Base-by-base conservation (phyloP, 2,797 vertebrate genomes). In the Pipistrellus nathusii region DNA sequence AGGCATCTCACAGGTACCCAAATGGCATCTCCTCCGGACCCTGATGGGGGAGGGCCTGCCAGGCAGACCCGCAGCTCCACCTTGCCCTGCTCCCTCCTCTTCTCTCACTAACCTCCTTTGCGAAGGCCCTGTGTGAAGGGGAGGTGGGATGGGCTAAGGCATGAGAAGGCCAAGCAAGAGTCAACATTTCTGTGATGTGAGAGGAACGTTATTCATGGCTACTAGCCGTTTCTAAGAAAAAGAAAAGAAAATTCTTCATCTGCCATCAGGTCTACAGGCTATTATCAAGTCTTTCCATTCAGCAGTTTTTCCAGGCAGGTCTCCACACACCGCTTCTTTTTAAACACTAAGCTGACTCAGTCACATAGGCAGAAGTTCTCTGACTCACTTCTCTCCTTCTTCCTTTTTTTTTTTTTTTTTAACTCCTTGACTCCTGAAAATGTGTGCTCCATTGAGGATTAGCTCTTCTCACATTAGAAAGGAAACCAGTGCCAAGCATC, bases 251-350 rank as follows among this genome's bases (percentile, higher is more conserved):
- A 76, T 72, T 66, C 57, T 66, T 38, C 78, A 53, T 97, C 87
- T 91, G 90, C 93, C 93, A 20, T 94, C 91, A 21, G 77, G 38
- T 93, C 91, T 23, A 14, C 71, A 68, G 62, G 95, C 78, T 78
- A 62, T 96, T 95, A 76, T 90, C 91, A 97, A 97, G 95, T 94
- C 91, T 97, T 98, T 98, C 98, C 97, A 98, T 95, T 98, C 97
- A 98, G 98, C 97, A 96, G 53, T 96, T 98, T 98, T 97, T 98
- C 97, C 97, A 96, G 97, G 89, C 96, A 94, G 95, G 75, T 97
- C 95, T 92, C 96, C 95, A 89, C 92, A 89, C 85, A 94, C 5
- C 3, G 86, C 92, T 96, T 94, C 94, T 71, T 30, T 21, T 95
- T 82, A 93, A 96, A 66, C 95, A 82, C 88, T 51, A 91, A 96